Conservation (phyloP, 2,113 vertebrate species). For the Ibidorhyncha struthersii region DNA sequence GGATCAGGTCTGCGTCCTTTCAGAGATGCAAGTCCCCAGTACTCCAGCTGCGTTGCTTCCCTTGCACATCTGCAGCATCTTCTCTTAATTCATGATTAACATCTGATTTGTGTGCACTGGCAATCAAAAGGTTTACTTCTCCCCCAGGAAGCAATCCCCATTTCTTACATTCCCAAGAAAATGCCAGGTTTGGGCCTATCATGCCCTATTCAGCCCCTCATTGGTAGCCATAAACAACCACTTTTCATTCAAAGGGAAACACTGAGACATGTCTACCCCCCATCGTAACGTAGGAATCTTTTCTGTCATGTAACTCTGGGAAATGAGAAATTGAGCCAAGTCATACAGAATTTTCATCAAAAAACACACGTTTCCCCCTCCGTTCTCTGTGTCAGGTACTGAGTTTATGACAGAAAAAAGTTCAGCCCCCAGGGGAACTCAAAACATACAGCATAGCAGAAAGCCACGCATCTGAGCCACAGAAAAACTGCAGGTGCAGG, state of each 20-base stretch:
- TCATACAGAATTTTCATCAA: background rate
- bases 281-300: background rate
- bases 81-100: background rate
- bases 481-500: background rate
- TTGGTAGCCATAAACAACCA: background rate
- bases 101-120: background rate
- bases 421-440: background rate
- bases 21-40: background rate
- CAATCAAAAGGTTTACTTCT: background rate
- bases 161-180: background rate
- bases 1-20: background rate
- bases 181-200: background rate
- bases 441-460: background rate
- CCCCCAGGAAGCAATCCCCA: background rate
- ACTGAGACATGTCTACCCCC: background rate
- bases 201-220: no score
- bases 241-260: background rate
- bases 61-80: background rate
- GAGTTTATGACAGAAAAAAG: background rate
- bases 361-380: background rate
- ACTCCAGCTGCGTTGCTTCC: background rate
- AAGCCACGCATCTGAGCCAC: background rate
- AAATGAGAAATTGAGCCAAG: background rate
- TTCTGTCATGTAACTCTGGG: background rate
- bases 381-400: background rate